Conservation (phyloP, 2,113 vertebrate species). For the Etheostoma cragini region DNA sequence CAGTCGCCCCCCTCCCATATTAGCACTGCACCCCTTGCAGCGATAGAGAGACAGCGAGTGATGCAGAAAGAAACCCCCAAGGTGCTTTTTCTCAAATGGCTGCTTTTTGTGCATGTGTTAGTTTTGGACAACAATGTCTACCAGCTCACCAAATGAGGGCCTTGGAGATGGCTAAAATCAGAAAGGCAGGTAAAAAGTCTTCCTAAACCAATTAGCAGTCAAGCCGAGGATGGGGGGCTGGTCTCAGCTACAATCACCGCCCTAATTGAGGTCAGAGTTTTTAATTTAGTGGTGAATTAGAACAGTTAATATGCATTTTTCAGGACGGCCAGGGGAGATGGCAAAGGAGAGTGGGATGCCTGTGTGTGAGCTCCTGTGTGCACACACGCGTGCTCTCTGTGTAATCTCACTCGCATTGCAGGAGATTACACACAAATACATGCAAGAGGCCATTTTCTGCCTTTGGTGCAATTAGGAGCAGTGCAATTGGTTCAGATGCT, state of each 20-base stretch:
- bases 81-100: constrained; percentile 28
- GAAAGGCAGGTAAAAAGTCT: constrained; percentile 37
- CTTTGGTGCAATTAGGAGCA: constrained; percentile 77
- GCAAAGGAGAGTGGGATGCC: constrained; percentile 66
- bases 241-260: constrained; percentile 82
- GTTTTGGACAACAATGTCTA: constrained; percentile 37
- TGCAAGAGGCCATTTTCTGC: constrained; percentile 56
- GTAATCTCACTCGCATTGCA: constrained; percentile 50
- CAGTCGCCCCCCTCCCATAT: constrained; percentile 15
- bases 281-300: constrained; percentile 88
- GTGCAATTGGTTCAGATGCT: constrained; percentile 70
- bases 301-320: constrained; percentile 87
- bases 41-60: constrained; percentile 8
- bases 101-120: constrained; percentile 35
- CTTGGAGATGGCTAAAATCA: neutral
- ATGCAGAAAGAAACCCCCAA: neutral
- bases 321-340: constrained; percentile 83
- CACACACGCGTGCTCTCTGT: constrained; percentile 32
- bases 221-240: constrained; percentile 62
- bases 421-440: constrained; percentile 77
- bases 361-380: constrained; percentile 5
- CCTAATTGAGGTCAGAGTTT: constrained; percentile 88
- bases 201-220: constrained; percentile 81
- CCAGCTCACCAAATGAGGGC: constrained; percentile 34
- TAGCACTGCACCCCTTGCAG: constrained; percentile 41